Percentiles rank a stretch among this genome's conserved stretches.
These are phyloP conservation scores for Coendou prehensilis DNA, from an alignment of 2,797 vertebrate genomes.

Conservation along the genomic window DNA sequence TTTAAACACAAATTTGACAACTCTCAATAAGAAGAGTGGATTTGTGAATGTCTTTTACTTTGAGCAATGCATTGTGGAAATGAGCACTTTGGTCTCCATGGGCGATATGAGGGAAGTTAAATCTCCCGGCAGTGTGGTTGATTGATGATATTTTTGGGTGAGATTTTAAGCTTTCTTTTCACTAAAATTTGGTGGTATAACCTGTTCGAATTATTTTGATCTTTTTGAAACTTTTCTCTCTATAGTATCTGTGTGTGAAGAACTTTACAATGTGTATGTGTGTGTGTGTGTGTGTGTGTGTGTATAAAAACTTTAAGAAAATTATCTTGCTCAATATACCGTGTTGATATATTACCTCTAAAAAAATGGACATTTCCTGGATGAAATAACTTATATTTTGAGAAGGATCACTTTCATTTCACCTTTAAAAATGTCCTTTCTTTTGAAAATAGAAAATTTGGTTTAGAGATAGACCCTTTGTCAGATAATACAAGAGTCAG, in stretches of 20 bases:
- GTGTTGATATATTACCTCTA: background rate
- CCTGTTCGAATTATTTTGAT: slow-evolving; percentile 36
- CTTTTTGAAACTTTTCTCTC: background rate
- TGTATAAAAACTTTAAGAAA: background rate
- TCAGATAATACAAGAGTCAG: background rate
- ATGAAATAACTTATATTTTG: background rate
- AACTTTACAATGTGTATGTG: background rate
- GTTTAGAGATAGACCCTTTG: background rate
- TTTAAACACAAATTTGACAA: slow-evolving; percentile 44
- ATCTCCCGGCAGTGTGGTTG: slow-evolving; percentile 22
- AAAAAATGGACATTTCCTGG: background rate
- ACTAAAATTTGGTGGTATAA: background rate
- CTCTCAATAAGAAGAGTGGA: slow-evolving; percentile 55
- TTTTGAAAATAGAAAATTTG: background rate
- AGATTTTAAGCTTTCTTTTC: slow-evolving; percentile 5
- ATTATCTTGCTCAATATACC: background rate
- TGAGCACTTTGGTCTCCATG: background rate
- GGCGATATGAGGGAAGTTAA: background rate
- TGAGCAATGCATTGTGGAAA: slow-evolving; percentile 12
- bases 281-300: background rate
- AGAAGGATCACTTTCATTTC: slow-evolving; percentile 34
- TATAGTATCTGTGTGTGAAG: background rate
- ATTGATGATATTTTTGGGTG: slow-evolving; percentile 31
- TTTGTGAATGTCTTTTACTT: slow-evolving; percentile 8
- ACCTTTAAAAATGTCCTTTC: slow-evolving; percentile 5